Evolutionary conservation across 2,797 vertebrate genomes (phyloP).

Genomic region (Corythornis leucogaster): DNA sequence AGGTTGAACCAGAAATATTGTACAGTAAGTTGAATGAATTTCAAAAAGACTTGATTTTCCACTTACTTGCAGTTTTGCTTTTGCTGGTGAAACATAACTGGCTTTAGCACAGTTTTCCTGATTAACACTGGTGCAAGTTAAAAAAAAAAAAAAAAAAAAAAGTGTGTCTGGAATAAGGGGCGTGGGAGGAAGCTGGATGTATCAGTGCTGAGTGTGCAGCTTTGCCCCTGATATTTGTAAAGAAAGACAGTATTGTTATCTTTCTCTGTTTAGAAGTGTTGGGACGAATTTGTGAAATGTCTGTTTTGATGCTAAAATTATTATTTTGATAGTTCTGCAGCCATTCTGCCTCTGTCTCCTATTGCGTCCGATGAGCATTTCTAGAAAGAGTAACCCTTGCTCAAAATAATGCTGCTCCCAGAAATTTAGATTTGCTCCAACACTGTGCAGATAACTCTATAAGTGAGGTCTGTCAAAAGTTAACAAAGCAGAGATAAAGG

Average conservation of each 20-base stretch:
- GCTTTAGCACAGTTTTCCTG: slow-evolving; percentile 13
- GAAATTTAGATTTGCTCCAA: slow-evolving; percentile 61
- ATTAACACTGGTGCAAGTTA: not conserved
- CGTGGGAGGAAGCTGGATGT: slow-evolving; percentile 42
- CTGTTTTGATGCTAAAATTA: not conserved
- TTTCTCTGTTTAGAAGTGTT: slow-evolving; percentile 18
- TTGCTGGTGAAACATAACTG: slow-evolving; percentile 18
- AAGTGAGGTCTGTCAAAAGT: slow-evolving; percentile 67
- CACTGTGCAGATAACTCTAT: slow-evolving; percentile 44
- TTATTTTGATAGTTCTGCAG: not conserved
- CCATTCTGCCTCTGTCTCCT: not conserved
- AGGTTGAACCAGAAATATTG: slow-evolving; percentile 49
- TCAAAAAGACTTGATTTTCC: slow-evolving; percentile 36
- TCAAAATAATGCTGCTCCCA: slow-evolving; percentile 47
- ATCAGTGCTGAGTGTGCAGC: not conserved
- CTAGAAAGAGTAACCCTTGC: slow-evolving; percentile 24
- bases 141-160: not conserved
- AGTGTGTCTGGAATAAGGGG: slow-evolving; percentile 35
- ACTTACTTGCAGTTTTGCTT: slow-evolving; percentile 41
- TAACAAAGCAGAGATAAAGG: slow-evolving; percentile 50
- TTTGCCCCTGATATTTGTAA: slow-evolving; percentile 12
- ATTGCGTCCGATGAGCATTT: slow-evolving; percentile 6
- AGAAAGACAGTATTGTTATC: not conserved
- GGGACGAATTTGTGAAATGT: not conserved
- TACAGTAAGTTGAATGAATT: slow-evolving; percentile 39